Evolutionary conservation across 2,888 invertebrate genomes (phyloP).

Genomic region (Melolontha melolontha): DNA sequence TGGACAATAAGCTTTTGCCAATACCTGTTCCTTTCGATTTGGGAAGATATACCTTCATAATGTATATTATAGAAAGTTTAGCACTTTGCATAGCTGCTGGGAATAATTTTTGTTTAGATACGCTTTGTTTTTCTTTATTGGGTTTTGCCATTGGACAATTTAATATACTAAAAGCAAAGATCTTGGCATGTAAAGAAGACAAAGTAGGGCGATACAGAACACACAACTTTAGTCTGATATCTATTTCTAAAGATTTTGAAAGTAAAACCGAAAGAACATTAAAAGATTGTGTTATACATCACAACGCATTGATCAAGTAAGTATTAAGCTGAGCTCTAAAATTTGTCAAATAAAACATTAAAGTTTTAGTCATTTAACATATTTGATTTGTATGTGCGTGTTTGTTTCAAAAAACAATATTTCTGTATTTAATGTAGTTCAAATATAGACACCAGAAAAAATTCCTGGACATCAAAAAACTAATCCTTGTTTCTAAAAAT

Average conservation of each 20-base stretch:
- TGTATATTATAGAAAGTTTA: conserved; percentile 46
- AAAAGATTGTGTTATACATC: conserved; percentile 37
- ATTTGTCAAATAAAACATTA: too few relatives aligned
- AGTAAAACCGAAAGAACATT: conserved; percentile 8
- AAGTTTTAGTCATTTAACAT: too few relatives aligned
- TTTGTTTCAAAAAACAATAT: too few relatives aligned
- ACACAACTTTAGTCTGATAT: not conserved
- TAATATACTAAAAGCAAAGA: conserved; percentile 51
- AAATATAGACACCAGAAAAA: too few relatives aligned
- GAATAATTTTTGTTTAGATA: conserved; percentile 53
- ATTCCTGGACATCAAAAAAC: too few relatives aligned
- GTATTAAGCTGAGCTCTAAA: conserved; percentile 13
- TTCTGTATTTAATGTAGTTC: too few relatives aligned
- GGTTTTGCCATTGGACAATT: conserved; percentile 52
- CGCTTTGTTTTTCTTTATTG: conserved; percentile 52
- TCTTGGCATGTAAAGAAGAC: conserved; percentile 39
- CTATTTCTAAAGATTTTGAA: conserved; percentile 3
- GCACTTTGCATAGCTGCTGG: conserved; percentile 48
- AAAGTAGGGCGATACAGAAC: not conserved
- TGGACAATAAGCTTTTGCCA: conserved; percentile 37
- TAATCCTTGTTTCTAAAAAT: too few relatives aligned
- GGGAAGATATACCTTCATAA: conserved; percentile 23
- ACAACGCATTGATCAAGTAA: conserved; percentile 48
- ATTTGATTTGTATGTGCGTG: too few relatives aligned
- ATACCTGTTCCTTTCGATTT: conserved; percentile 39